Percentiles rank a stretch among this genome's conserved stretches.
phyloP scores from a whole-genome alignment of 2,113 vertebrate species.

The Odocoileus hemionus region DNA sequence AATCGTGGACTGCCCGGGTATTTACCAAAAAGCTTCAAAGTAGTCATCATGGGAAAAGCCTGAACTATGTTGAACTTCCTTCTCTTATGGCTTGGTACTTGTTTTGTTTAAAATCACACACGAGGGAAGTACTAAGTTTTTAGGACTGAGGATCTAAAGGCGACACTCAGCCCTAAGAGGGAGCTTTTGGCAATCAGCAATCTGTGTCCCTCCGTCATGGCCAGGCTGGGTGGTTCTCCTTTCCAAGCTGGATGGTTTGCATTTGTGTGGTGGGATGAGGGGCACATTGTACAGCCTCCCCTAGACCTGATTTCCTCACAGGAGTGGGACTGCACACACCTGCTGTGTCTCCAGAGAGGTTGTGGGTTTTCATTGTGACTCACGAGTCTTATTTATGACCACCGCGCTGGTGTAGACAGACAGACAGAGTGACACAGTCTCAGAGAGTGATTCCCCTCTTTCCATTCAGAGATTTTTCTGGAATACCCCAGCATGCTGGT shows the following conservation, averaged over 20 bases:
- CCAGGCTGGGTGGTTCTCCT: background rate
- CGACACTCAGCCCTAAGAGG: accelerated
- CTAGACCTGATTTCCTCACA: background rate
- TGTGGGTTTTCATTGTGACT: constrained; percentile 47
- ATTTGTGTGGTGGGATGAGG: background rate
- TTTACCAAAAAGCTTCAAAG: constrained; percentile 18
- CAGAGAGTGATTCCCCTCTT: background rate
- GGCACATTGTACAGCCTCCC: background rate
- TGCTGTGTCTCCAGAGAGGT: background rate
- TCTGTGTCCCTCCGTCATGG: accelerated
- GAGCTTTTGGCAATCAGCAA: background rate
- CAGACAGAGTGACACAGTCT: background rate
- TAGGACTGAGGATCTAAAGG: background rate
- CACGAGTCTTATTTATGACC: constrained; percentile 44
- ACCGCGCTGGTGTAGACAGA: background rate
- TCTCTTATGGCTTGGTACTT: background rate
- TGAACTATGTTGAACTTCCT: background rate
- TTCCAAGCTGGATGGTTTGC: background rate
- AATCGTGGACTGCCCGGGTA: background rate
- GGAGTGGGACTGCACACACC: background rate
- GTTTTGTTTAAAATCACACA: background rate
- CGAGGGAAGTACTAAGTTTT: background rate
- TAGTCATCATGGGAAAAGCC: background rate
- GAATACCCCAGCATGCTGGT: background rate
- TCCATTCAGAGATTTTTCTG: constrained; percentile 36